phyloP scores from a whole-genome alignment of 2,113 vertebrate species.

The Talpa occidentalis region DNA sequence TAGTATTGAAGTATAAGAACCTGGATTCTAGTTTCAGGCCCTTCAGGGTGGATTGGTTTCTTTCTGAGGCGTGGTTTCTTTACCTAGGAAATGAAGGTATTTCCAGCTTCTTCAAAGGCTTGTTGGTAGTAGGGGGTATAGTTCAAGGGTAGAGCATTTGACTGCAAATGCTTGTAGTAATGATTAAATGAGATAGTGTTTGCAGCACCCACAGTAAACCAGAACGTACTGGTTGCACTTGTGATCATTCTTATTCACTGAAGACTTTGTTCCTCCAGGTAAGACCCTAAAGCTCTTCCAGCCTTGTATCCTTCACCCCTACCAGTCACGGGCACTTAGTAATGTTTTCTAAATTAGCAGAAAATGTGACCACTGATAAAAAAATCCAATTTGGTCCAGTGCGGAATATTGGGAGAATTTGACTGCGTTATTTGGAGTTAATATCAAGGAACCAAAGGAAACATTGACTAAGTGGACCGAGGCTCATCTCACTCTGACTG shows the following conservation, averaged over 20 bases:
- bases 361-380: conserved; percentile 36
- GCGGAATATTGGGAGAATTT: conserved; percentile 30
- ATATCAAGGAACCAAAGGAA: conserved; percentile 28
- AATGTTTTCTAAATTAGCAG: conserved; percentile 41
- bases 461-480: neutral
- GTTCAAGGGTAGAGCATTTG: no score
- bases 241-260: neutral
- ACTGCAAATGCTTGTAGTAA: neutral
- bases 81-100: neutral
- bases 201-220: neutral
- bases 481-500: neutral
- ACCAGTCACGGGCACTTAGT: neutral
- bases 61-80: conserved; percentile 52
- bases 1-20: conserved; percentile 27
- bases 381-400: conserved; percentile 13
- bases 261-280: conserved; percentile 19
- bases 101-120: conserved; percentile 1
- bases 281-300: conserved; percentile 27
- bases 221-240: neutral
- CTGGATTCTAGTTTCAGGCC: conserved; percentile 43
- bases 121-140: neutral
- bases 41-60: neutral
- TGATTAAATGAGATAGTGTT: conserved; percentile 17
- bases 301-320: neutral
- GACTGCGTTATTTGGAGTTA: conserved; percentile 8